Conservation (phyloP, 2,797 vertebrate genomes). For the Fratercula arctica region DNA sequence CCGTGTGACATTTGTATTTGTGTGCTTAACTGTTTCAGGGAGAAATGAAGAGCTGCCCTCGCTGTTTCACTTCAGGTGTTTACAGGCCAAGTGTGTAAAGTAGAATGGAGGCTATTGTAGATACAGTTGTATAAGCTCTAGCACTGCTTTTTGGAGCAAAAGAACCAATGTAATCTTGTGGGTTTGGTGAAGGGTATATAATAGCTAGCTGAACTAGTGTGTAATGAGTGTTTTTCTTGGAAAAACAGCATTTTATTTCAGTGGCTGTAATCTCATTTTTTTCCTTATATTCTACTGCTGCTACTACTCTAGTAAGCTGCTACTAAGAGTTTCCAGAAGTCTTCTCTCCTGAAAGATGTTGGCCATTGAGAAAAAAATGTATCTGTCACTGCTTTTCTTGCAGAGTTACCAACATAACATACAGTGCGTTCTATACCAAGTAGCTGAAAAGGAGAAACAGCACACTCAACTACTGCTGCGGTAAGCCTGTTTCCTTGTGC, state of each 20-base stretch:
- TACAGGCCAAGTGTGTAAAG: no score
- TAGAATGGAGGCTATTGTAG: background rate
- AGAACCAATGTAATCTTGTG: background rate
- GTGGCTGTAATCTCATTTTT: background rate
- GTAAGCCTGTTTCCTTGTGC: slow-evolving; percentile 68
- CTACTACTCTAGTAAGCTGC: background rate
- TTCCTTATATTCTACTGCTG: background rate
- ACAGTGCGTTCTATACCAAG: slow-evolving; percentile 60
- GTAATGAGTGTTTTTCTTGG: background rate
- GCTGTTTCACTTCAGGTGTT: background rate
- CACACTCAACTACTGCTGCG: slow-evolving; percentile 65
- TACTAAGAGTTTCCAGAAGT: background rate
- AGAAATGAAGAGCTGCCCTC: background rate
- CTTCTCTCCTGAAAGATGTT: background rate
- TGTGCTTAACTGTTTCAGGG: background rate
- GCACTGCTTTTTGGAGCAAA: background rate
- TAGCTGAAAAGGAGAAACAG: slow-evolving; percentile 72
- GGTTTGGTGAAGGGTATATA: background rate
- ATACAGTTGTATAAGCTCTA: background rate
- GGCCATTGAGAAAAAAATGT: background rate
- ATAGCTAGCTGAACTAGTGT: background rate
- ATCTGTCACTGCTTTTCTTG: background rate
- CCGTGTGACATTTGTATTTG: background rate
- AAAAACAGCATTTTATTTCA: background rate
- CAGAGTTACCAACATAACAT: slow-evolving; percentile 78